phyloP scores from a whole-genome alignment of 2,113 vertebrate species.

The Campylorhamphus procurvoides region DNA sequence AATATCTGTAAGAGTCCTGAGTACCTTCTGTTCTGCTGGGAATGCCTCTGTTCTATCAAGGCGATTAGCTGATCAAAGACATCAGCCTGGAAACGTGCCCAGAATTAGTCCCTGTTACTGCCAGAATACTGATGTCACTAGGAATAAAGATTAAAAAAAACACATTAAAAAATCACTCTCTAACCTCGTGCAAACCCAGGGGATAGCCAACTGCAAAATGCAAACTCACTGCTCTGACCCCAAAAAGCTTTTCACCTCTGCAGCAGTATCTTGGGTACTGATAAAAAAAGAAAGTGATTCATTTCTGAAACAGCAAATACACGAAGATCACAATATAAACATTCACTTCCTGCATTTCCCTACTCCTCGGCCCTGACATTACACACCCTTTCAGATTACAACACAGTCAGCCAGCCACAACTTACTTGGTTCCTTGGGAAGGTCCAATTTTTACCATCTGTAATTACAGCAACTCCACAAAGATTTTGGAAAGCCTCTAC shows the following conservation, averaged over 20 bases:
- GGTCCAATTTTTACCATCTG: not conserved
- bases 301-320: constrained; percentile 20
- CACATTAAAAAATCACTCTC: not conserved
- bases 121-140: not conserved
- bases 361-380: not conserved
- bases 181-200: not conserved
- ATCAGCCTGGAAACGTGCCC: constrained; percentile 34
- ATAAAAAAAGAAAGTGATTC: constrained; percentile 55
- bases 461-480: not conserved
- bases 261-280: not conserved
- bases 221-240: not conserved
- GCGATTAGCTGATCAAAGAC: constrained; percentile 48
- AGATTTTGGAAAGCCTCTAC: not conserved
- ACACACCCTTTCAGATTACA: constrained; percentile 23
- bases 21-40: constrained; percentile 1
- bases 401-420: not conserved
- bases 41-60: constrained; percentile 13
- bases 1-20: not conserved
- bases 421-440: not conserved
- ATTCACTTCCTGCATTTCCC: constrained; percentile 47
- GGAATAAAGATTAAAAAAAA: constrained; percentile 1
- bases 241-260: not conserved
- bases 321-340: constrained; percentile 36
- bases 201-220: not conserved
- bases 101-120: not conserved